Evolutionary conservation across 2,888 invertebrate species (phyloP).

Genomic region (Trachelus tabidus): DNA sequence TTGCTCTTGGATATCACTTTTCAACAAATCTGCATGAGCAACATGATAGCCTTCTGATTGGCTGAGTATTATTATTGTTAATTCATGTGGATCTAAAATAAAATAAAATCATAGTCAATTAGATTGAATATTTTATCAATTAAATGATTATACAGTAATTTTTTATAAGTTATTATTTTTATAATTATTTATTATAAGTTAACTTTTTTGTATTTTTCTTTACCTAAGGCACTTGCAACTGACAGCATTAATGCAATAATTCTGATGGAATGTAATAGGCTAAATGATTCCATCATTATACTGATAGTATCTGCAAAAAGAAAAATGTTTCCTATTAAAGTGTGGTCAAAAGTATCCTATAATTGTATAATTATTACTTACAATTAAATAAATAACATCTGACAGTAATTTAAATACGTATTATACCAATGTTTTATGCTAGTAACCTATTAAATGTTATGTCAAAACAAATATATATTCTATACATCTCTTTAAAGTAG

Average conservation of each 20-base stretch:
- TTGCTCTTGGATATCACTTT: conserved; percentile 70
- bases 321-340: not conserved
- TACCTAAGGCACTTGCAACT: not conserved
- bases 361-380: not conserved
- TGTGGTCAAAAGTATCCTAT: not conserved
- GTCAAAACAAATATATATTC: not conserved
- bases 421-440: not conserved
- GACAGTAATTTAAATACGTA: not conserved
- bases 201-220: not conserved
- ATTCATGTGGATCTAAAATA: conserved; percentile 71
- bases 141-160: not conserved
- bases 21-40: conserved; percentile 71
- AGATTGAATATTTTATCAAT: not conserved
- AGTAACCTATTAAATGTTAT: not conserved
- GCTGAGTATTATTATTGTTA: conserved; percentile 74
- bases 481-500: not conserved
- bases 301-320: not conserved
- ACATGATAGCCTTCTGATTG: conserved; percentile 75
- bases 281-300: not conserved
- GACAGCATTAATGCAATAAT: not conserved
- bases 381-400: not conserved
- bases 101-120: conserved; percentile 29
- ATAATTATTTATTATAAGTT: not conserved
- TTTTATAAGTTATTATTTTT: no score
- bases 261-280: not conserved